These are phyloP conservation scores for Micromys minutus DNA, from an alignment of 2,113 vertebrate species.

Conservation along the genomic window DNA sequence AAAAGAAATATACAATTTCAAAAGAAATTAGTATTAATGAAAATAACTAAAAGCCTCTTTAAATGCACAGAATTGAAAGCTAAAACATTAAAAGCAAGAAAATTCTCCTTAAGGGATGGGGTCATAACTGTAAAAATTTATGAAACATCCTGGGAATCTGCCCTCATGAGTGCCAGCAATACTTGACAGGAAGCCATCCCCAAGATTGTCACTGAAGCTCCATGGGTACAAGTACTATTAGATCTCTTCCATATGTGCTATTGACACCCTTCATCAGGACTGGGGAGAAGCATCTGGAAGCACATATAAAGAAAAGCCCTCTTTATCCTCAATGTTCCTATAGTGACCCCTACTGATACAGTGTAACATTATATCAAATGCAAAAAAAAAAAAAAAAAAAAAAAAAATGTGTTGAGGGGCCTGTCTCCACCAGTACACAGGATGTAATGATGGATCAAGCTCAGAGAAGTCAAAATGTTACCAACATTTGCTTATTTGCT, in stretches of 20 bases:
- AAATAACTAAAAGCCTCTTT: background rate
- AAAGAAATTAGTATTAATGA: background rate
- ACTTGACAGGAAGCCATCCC: background rate
- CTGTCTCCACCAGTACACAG: background rate
- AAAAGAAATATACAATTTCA: background rate
- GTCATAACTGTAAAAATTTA: background rate
- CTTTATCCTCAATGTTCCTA: background rate
- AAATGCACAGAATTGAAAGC: background rate
- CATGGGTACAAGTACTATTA: background rate
- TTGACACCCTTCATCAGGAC: background rate
- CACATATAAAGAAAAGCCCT: background rate
- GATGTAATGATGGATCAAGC: background rate
- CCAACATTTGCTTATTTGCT: background rate
- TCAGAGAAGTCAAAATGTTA: background rate
- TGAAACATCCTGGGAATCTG: background rate
- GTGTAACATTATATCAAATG: background rate
- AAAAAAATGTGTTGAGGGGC: background rate
- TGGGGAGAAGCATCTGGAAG: background rate
- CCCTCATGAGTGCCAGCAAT: background rate
- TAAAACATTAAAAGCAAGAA: background rate
- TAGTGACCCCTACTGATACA: constrained; percentile 20
- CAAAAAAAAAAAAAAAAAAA: too few relatives aligned
- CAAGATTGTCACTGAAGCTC: background rate
- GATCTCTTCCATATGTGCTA: background rate
- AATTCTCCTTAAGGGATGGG: background rate